Percentiles rank a stretch among this genome's conserved stretches.
Evolutionary conservation across 2,888 invertebrate species (phyloP).

Genomic region (Rosalia funebris): DNA sequence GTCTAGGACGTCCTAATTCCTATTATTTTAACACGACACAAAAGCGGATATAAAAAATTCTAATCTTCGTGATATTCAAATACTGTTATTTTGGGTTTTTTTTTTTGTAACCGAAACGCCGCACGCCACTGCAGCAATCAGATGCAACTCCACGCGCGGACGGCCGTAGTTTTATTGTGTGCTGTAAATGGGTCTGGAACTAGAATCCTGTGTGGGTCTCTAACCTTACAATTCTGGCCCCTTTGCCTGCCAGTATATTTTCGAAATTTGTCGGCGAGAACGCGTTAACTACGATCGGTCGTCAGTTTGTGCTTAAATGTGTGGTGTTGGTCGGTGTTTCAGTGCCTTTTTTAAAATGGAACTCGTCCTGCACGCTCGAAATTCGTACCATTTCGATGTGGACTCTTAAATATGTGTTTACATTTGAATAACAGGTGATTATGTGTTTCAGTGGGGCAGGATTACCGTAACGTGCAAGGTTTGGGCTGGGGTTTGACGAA

Average conservation of each 20-base stretch:
- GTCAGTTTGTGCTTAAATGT: conserved; percentile 22
- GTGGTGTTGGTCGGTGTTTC: conserved; percentile 12
- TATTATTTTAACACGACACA: too few species aligned
- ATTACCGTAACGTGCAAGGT: background rate
- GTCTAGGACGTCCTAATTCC: too few species aligned
- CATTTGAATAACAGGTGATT: conserved; percentile 50
- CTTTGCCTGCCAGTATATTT: conserved; percentile 49
- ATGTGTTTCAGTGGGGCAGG: conserved; percentile 29
- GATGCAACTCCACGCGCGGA: conserved; percentile 56
- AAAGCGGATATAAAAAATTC: too few species aligned
- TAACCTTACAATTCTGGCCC: conserved; percentile 50
- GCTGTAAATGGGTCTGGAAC: conserved; percentile 57
- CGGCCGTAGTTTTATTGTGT: conserved; percentile 59
- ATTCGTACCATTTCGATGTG: conserved; percentile 1
- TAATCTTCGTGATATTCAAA: too few species aligned
- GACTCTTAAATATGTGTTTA: conserved; percentile 45
- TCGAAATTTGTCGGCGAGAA: conserved; percentile 47
- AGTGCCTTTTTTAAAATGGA: conserved; percentile 22
- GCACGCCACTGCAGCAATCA: conserved; percentile 44
- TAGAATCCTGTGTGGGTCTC: conserved; percentile 55
- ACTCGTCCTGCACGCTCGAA: conserved; percentile 3
- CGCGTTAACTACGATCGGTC: conserved; percentile 37
- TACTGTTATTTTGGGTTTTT: too few species aligned
- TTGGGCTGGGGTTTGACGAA: background rate
- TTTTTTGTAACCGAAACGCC: conserved; percentile 15